Base-by-base conservation (phyloP, 2,113 vertebrate genomes). In the Labeo catla region DNA sequence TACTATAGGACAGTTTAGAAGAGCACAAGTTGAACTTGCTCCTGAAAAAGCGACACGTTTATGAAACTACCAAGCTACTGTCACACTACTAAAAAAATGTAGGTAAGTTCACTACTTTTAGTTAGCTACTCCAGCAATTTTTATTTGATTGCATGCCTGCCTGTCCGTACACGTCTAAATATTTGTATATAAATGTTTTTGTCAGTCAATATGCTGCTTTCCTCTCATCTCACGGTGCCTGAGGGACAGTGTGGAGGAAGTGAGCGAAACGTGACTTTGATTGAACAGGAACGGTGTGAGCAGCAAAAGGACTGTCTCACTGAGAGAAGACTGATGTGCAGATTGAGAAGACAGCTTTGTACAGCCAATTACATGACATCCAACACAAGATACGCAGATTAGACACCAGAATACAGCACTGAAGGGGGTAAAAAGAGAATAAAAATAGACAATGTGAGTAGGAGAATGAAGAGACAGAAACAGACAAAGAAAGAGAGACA, bases 361-460 rank as follows among this genome's bases (percentile, higher is more conserved):
- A 89, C 15, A 90, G 88, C 90, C 90, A 92, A 92, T 92, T 94
- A 91, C 84, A 90, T 83, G 36, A 39, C 83, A 90, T 70, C 89
- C 85, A 91, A 84, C 66, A 77, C 70, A 80, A 86, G 54, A 86
- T 81, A 83, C 28, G 81, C 84, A 89, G 90, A 91, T 91, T 91
- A 93, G 83, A 91, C 63, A 89, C 78, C 81, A 84, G 83, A 87
- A 81, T 72, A 59, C 49, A 52, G 81, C 59, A 86, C 74, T 21
- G 83, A 47, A 12, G 16, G 49, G 36, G 45, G 50, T 13, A 23
- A 72, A 85, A 34, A 66, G 15, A 52, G 23, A 80, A 59, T 54
- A 52, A 79, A 57, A 86, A 19, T 10, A 9, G n/a, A 76, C 23
- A 78, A 28, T 54, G 66, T 13, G 9, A 66, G 10, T 13, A 23